Evolutionary conservation across 2,797 vertebrate genomes (phyloP).

Genomic region (Benthosema pterotum): DNA sequence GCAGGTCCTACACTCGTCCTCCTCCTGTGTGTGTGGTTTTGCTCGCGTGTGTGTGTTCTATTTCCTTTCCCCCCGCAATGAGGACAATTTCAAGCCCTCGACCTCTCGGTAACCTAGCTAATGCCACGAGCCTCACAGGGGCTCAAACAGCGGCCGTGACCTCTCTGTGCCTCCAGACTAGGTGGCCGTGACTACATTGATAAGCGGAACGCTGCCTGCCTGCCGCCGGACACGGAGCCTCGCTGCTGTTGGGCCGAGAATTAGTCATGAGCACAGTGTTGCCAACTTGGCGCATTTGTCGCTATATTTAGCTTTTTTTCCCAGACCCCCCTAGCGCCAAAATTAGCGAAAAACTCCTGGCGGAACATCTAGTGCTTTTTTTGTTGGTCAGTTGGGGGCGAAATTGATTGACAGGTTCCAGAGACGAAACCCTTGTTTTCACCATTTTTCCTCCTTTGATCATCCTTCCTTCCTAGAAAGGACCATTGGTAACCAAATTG

Average conservation of each 20-base stretch:
- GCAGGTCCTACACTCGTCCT: slow-evolving; percentile 20
- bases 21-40: background rate
- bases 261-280: background rate
- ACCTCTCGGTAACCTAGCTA: slow-evolving; percentile 12
- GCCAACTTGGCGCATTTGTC: too few relatives aligned
- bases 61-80: background rate
- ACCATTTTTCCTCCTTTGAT: too few relatives aligned
- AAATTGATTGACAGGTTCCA: too few relatives aligned
- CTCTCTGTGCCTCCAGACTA: slow-evolving; percentile 33
- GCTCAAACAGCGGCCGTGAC: slow-evolving; percentile 41
- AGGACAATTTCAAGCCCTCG: background rate
- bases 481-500: too few relatives aligned
- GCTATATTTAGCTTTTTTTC: too few relatives aligned
- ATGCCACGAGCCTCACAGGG: slow-evolving; percentile 14
- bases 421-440: too few relatives aligned
- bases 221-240: slow-evolving; percentile 4
- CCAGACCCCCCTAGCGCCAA: too few relatives aligned
- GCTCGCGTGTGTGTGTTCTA: background rate
- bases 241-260: background rate
- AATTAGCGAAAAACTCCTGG: too few relatives aligned
- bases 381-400: too few relatives aligned
- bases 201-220: slow-evolving; percentile 49
- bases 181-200: slow-evolving; percentile 59
- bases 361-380: too few relatives aligned
- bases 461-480: too few relatives aligned